These are phyloP conservation scores for Cephus runcator DNA, from an alignment of 2,888 invertebrate species.

Conservation along the genomic window DNA sequence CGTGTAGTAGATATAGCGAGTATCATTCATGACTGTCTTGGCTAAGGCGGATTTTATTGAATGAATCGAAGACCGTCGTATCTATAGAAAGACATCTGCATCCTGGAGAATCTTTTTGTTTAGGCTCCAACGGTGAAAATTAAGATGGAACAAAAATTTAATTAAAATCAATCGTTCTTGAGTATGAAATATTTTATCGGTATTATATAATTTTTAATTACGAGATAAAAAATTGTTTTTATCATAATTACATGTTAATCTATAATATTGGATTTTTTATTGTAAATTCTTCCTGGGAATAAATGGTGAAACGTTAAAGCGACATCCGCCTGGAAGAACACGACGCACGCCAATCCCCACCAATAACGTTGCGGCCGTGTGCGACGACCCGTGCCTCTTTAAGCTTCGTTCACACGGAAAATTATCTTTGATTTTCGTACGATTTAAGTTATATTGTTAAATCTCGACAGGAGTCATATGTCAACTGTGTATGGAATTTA, in stretches of 20 bases:
- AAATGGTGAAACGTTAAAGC: conserved; percentile 26
- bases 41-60: background rate
- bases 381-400: conserved; percentile 35
- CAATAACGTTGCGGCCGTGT: conserved; percentile 26
- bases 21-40: background rate
- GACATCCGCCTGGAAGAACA: conserved; percentile 32
- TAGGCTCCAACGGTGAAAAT: background rate
- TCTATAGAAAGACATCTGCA: background rate
- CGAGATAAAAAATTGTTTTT: background rate
- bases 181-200: background rate
- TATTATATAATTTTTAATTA: background rate
- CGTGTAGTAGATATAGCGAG: conserved; percentile 26
- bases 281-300: conserved; percentile 7
- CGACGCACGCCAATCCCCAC: conserved; percentile 48
- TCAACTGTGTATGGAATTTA: background rate
- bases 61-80: background rate
- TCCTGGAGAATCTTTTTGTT: background rate
- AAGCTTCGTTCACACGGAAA: conserved; percentile 10
- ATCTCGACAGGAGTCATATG: background rate
- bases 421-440: background rate
- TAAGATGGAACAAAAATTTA: background rate
- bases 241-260: background rate
- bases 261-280: background rate
- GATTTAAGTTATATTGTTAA: background rate
- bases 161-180: background rate